A percentile compares a stretch with the other conserved stretches of the same genome.
phyloP scores from a whole-genome alignment of 2,113 vertebrate species.

The Theropithecus gelada region DNA sequence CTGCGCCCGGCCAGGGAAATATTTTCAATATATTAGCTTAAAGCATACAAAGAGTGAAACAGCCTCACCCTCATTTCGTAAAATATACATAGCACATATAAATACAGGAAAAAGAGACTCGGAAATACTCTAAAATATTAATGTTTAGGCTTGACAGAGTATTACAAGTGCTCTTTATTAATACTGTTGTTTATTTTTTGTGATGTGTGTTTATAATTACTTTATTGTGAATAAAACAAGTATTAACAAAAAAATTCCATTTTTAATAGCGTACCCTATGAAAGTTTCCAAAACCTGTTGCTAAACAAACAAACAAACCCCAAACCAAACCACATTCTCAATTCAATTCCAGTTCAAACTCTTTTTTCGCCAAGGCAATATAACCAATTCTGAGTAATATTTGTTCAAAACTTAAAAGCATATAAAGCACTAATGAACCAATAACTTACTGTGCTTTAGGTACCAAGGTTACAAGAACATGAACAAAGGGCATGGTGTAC shows the following conservation, averaged over 20 bases:
- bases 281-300: not conserved
- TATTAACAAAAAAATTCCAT: not conserved
- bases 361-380: not conserved
- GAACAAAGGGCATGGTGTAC: not conserved
- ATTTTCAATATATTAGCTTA: not conserved
- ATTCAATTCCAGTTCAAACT: not conserved
- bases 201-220: constrained; percentile 5
- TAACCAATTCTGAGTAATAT: not conserved
- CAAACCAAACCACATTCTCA: not conserved
- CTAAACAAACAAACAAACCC: not conserved
- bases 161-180: not conserved
- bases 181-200: not conserved
- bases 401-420: not conserved
- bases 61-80: not conserved
- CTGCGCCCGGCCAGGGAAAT: not conserved
- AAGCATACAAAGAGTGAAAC: not conserved
- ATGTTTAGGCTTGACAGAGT: not conserved
- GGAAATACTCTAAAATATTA: constrained; percentile 27
- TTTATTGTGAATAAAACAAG: constrained; percentile 10
- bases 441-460: not conserved
- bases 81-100: not conserved
- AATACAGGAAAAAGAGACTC: not conserved
- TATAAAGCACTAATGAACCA: not conserved
- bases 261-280: not conserved
- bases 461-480: not conserved